Evolutionary conservation across 2,113 vertebrate genomes (phyloP).

Genomic region (Ceuthmochares aereus): DNA sequence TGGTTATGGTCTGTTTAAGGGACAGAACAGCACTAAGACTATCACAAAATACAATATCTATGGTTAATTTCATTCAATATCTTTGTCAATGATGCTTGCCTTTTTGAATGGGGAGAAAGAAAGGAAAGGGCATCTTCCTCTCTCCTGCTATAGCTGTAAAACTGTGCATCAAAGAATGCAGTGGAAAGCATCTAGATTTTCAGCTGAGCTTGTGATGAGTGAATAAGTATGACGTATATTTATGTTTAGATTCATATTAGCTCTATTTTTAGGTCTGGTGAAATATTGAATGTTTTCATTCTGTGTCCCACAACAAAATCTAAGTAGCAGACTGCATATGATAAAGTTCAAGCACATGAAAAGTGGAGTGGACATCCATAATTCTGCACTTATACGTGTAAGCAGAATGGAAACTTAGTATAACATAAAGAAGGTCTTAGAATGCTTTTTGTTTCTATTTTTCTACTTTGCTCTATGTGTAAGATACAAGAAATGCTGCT

Average conservation of each 20-base stretch:
- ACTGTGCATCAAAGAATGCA: background rate
- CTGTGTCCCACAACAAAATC: background rate
- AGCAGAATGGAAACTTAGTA: background rate
- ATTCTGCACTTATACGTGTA: background rate
- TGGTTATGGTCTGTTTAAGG: background rate
- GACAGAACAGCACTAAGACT: background rate
- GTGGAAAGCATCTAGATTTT: background rate
- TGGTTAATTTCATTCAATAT: background rate
- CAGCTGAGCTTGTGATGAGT: background rate
- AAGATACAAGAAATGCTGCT: background rate
- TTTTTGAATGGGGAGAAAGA: background rate
- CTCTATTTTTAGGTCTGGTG: background rate
- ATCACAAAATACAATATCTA: background rate
- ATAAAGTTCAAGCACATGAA: background rate
- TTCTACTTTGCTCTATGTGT: background rate
- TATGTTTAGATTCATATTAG: background rate
- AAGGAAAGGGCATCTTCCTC: background rate
- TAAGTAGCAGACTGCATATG: background rate
- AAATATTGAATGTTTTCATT: background rate
- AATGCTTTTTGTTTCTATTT: background rate
- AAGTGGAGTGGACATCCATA: background rate
- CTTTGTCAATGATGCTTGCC: background rate
- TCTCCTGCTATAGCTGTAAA: background rate
- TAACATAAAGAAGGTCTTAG: background rate
- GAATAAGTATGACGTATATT: background rate